A percentile compares a stretch with the other conserved stretches of the same genome.
phyloP scores from a whole-genome alignment of 2,888 invertebrate species.

The Euclidia mi region DNA sequence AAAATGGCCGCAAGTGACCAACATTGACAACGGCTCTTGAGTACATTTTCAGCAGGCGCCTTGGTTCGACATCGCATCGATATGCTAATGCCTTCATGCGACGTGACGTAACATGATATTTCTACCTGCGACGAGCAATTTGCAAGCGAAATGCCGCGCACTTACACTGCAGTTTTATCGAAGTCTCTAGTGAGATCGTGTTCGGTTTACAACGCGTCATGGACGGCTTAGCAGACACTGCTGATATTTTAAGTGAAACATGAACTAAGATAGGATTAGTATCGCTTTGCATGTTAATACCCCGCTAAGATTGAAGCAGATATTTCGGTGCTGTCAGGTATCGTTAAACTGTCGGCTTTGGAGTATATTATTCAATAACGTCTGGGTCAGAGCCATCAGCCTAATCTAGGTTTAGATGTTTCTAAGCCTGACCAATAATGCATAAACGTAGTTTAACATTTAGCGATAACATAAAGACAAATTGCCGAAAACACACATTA shows the following conservation, averaged over 20 bases:
- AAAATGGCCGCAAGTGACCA: too few species aligned
- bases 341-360: too few species aligned
- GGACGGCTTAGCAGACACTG: constrained; percentile 10
- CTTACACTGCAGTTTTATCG: constrained; percentile 47
- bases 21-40: constrained; percentile 42
- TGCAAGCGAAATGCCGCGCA: constrained; percentile 74
- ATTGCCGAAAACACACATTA: too few species aligned
- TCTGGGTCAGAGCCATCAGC: too few species aligned
- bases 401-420: too few species aligned
- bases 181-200: constrained; percentile 31
- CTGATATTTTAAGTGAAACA: constrained; percentile 3
- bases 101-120: constrained; percentile 71
- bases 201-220: constrained; percentile 20
- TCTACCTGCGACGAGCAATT: constrained; percentile 73
- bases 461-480: too few species aligned
- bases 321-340: too few species aligned
- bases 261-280: constrained; percentile 6
- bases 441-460: too few species aligned
- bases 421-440: too few species aligned
- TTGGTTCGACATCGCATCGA: constrained; percentile 63
- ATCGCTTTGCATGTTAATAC: constrained; percentile 17
- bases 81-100: constrained; percentile 69
- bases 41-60: constrained; percentile 64
- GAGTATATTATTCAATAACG: too few species aligned
- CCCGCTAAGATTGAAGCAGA: too few species aligned